Base-by-base conservation (phyloP, 1,140 invertebrate genomes). In the Trichomalopsis sarcophagae region DNA sequence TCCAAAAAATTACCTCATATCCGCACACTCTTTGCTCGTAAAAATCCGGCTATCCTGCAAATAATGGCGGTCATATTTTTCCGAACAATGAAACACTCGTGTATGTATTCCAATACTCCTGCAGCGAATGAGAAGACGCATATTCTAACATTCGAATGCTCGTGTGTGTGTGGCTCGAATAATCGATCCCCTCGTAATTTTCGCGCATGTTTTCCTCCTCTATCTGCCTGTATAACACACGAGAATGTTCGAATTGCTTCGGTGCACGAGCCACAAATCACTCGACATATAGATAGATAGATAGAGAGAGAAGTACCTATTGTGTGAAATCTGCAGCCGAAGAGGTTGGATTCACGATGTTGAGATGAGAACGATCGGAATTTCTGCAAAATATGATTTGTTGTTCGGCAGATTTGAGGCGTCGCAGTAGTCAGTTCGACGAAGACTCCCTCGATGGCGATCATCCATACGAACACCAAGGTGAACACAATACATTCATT, bases 371-470 rank as follows among this genome's bases (percentile, higher is more conserved):
- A 6, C 50, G n/a, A 80, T 73, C 71, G 71, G 81, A 82, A 74
- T 23, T 79, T 40, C 44, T 21, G 69, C 74, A 85, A 84, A 83
- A 44, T 84, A 71, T 86, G 79, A 82, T 84, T 82, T 89, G 86
- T 92, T 91, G 86, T 87, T 92, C 89, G 88, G 87, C 91, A 93
- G 92, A 93, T 93, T 89, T 91, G 88, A 93, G 91, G 90, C 92
- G 92, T 89, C 91, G 90, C 86, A 93, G 92, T 91, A 92, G 91
- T 90, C 89, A 92, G 87, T 93, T 92, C 90, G 91, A 92, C 66
- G 92, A 91, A 88, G 92, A 93, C 89, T 93, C 92, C 86, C 92
- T 93, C 87, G 91, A 93, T 86, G 92, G 91, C 84, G 92, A 92
- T 89, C 90, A 90, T 89, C 90, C 90, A 84, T 89, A 89, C 89